phyloP scores from a whole-genome alignment of 2,888 invertebrate species.

The Sminthurinus aureus region DNA sequence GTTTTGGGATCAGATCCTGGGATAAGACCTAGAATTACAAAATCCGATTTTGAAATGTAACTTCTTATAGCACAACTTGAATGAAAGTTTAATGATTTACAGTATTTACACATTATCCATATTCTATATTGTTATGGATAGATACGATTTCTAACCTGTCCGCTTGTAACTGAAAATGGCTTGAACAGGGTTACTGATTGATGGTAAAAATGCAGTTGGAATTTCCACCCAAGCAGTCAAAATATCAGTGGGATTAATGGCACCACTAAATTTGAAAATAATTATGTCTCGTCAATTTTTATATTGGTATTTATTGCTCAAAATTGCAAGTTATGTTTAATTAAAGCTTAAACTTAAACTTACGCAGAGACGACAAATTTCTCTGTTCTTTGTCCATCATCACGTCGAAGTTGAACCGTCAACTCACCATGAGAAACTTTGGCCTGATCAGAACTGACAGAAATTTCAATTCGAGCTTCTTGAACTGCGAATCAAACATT shows the following conservation, averaged over 20 bases:
- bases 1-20: constrained; percentile 52
- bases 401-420: constrained; percentile 43
- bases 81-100: too few relatives aligned
- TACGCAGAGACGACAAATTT: constrained; percentile 17
- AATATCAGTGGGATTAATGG: constrained; percentile 46
- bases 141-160: too few relatives aligned
- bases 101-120: too few relatives aligned
- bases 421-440: constrained; percentile 49
- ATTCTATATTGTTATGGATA: too few relatives aligned
- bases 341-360: neutral
- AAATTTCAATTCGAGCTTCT: constrained; percentile 48
- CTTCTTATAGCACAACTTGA: too few relatives aligned
- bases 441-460: constrained; percentile 45
- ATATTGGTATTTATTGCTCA: too few relatives aligned
- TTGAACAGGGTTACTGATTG: constrained; percentile 39
- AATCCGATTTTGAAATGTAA: too few relatives aligned
- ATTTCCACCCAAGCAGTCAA: constrained; percentile 52
- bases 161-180: constrained; percentile 50
- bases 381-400: constrained; percentile 47
- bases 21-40: too few relatives aligned
- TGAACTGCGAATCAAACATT: constrained; percentile 46
- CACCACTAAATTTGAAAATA: constrained; percentile 40
- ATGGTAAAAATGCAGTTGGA: constrained; percentile 50
- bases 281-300: neutral
- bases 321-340: neutral